Conservation (phyloP, 1,140 invertebrate genomes). For the Bombus affinis region DNA sequence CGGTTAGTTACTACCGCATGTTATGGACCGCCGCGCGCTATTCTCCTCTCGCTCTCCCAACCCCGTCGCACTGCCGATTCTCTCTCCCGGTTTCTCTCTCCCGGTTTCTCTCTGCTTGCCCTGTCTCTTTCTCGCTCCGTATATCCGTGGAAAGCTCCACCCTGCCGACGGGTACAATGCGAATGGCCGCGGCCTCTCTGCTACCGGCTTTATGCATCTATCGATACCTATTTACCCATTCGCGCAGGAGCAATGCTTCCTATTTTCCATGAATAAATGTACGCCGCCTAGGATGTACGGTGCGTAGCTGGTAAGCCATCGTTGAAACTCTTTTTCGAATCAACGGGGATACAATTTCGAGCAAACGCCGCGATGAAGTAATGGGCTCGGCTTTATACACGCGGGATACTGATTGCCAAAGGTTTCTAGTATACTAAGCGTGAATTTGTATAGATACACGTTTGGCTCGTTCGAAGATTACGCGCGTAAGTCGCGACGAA, state of each 20-base stretch:
- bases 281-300: conserved; percentile 23
- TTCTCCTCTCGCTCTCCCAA: conserved; percentile 41
- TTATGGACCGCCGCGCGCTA: conserved; percentile 73
- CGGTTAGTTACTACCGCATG: conserved; percentile 81
- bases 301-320: conserved; percentile 20
- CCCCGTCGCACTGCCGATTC: conserved; percentile 4
- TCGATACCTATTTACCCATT: conserved; percentile 71
- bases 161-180: conserved; percentile 70
- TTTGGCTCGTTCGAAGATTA: background rate
- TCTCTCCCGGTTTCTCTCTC: conserved; percentile 15
- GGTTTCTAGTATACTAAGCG: background rate
- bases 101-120: background rate
- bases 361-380: background rate
- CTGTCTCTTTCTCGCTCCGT: conserved; percentile 32
- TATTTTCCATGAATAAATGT: conserved; percentile 61
- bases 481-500: background rate
- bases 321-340: conserved; percentile 12
- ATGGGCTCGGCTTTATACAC: background rate
- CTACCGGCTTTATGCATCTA: conserved; percentile 66
- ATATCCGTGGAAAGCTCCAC: conserved; percentile 73
- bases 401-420: background rate
- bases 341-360: background rate
- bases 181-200: conserved; percentile 68
- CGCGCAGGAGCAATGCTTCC: conserved; percentile 64
- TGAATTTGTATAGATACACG: background rate